Base-by-base conservation (phyloP, 2,888 invertebrate genomes). In the Heliconius charithonia region DNA sequence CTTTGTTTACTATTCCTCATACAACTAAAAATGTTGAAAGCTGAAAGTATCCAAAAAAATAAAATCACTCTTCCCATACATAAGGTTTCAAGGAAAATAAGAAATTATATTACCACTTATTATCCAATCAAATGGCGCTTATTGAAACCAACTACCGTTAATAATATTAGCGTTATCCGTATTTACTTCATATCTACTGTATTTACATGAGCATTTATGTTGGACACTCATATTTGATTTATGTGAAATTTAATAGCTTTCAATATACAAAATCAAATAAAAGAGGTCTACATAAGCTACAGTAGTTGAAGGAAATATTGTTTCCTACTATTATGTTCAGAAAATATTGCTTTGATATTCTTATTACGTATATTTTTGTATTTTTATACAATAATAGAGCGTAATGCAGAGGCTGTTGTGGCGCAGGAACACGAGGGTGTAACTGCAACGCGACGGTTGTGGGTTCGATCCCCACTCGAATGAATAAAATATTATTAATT, bases 121-220 rank as follows among this genome's bases (percentile, higher is more conserved):
- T 27, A 45, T 70, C 6, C 27, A 45, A 16, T 27, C 12, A 45
- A 29, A 59, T n/a, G 32, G 32, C 13, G 32, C 25, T 37, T 32
- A 37, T 59, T 59, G 7, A 3, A 32, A 12, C 1, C 22, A 56
- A 56, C 22, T n/a, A 71, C 13, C 71, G 29, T 56, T 32, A 56
- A 72, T n/a, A 72, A 72, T 51, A n/a, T 72, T 7, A 72, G 12
- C n/a, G n/a, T 59, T 32, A 3, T 59, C n/a, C 32, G 56, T 56
- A 29, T 56, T 51, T 29, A 32, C 9, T n/a, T 10, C n/a, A 59
- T 59, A 37, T 37, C 32, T 37, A 1, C 56, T 59, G 9, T 59
- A 59, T 56, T 72, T 32, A 59, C 59, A 72, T 59, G 32, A 37
- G 32, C 25, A n/a, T 71, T 71, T 51, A 71, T 29, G 71, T 71